Evolutionary conservation across 1,140 invertebrate species (phyloP).

Genomic region (Bombus sylvicola): DNA sequence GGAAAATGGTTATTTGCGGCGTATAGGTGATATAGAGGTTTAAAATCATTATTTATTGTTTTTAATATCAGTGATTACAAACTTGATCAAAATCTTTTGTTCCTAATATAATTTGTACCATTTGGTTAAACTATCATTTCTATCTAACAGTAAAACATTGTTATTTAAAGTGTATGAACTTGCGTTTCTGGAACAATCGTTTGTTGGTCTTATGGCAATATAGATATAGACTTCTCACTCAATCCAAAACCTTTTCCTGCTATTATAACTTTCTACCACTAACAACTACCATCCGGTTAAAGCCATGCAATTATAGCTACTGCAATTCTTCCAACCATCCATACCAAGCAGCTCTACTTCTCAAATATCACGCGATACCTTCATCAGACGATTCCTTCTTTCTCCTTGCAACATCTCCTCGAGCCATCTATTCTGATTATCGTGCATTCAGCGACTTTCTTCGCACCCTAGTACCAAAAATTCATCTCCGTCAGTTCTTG

Average conservation of each 20-base stretch:
- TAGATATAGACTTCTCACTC: background rate
- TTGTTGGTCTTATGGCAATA: background rate
- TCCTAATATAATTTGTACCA: background rate
- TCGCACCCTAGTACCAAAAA: background rate
- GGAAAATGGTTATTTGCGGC: background rate
- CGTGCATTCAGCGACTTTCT: background rate
- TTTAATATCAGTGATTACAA: background rate
- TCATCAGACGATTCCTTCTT: background rate
- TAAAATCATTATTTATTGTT: background rate
- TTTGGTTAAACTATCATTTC: background rate
- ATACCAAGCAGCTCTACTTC: background rate
- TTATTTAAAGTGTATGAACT: background rate
- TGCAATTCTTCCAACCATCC: background rate
- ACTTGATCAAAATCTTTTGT: background rate
- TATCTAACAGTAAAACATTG: background rate
- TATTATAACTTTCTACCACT: background rate
- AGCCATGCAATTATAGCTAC: background rate
- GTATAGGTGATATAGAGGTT: too few species aligned
- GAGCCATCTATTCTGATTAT: background rate
- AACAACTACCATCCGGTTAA: background rate
- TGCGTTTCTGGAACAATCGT: background rate
- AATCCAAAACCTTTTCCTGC: background rate
- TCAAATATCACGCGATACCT: conserved; percentile 2
- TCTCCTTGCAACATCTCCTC: background rate
- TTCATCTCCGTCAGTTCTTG: background rate